Base-by-base conservation (phyloP, 2,797 vertebrate genomes). In the Xenops minutus region DNA sequence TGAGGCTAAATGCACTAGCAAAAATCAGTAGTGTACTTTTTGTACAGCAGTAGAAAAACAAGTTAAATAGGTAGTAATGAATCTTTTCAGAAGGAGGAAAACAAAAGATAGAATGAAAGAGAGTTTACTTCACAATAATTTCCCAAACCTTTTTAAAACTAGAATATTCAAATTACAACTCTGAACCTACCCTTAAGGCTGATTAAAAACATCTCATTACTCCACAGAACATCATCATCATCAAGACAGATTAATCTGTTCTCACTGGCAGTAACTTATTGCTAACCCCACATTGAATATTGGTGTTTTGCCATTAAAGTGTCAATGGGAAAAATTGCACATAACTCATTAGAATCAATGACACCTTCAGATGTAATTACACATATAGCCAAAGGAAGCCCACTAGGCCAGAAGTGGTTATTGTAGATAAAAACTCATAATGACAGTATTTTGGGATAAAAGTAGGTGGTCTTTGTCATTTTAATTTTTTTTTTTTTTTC, bases 151-250 rank as follows among this genome's bases (percentile, higher is more conserved):
- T 21, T 82, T 75, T 68, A 71, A 75, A 93, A 95, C 80, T 14
- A 64, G 37, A 62, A 78, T 46, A 10, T 82, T 63, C 36, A 87
- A 76, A 88, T 63, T 74, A 21, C 66, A 92, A 58, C 37, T 61
- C 68, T 64, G 30, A 95, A 91, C 20, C 16, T 52, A 51, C 8
- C 5, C 46, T 52, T 85, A 74, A 52, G 32, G 43, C 21, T 84
- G 49, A 81, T 86, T 63, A 80, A 89, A 91, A 93, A 36, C 34
- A 77, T 68, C 46, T 83, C 43, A 89, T 91, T 95, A 89, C 10
- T 12, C 37, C 18, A 51, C 37, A 85, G 14, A 84, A 41, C 15
- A 73, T 84, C 49, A 86, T 75, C 32, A 71, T 46, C 23, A 46
- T 87, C 62, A 88, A 78, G 58, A 62, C 5, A 1, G 56, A 64